Percentiles rank a stretch among this genome's conserved stretches.
Conservation (phyloP, 2,888 invertebrate genomes). For the Colostygia pectinataria region DNA sequence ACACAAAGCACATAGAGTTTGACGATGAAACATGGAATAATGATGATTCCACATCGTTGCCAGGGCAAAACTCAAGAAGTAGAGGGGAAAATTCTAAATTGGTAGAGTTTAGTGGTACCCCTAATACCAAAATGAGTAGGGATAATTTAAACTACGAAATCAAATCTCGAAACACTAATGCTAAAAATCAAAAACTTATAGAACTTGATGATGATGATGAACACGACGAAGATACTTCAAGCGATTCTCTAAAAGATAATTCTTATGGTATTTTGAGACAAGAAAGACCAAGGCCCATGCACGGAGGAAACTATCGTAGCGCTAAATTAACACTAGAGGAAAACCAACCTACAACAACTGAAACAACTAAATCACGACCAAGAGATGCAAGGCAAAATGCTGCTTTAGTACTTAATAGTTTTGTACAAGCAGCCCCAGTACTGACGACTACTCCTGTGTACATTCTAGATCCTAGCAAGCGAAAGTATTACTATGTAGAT, state of each 20-base stretch:
- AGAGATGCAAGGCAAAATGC: conserved; percentile 51
- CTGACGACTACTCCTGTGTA: conserved; percentile 66
- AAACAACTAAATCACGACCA: conserved; percentile 33
- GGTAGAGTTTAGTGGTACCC: conserved; percentile 46
- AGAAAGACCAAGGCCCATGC: conserved; percentile 52
- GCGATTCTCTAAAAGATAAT: conserved; percentile 38
- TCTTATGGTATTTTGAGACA: conserved; percentile 46
- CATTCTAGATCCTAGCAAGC: conserved; percentile 77
- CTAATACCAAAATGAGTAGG: conserved; percentile 50
- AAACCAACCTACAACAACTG: conserved; percentile 33
- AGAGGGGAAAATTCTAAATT: conserved; percentile 50
- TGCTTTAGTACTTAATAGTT: conserved; percentile 63
- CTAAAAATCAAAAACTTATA: conserved; percentile 55
- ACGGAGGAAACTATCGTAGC: conserved; percentile 74
- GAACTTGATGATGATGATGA: conserved; percentile 61
- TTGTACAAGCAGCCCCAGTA: conserved; percentile 65
- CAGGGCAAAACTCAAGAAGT: conserved; percentile 41
- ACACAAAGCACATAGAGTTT: conserved; percentile 48
- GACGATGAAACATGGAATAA: conserved; percentile 29
- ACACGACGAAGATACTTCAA: conserved; percentile 40
- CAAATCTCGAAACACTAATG: conserved; percentile 31
- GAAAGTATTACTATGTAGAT: conserved; percentile 79
- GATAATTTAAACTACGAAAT: conserved; percentile 52
- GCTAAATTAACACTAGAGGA: conserved; percentile 54
- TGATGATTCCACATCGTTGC: conserved; percentile 46